Conservation (phyloP, 2,888 invertebrate species). For the Agonopterix heracliana region DNA sequence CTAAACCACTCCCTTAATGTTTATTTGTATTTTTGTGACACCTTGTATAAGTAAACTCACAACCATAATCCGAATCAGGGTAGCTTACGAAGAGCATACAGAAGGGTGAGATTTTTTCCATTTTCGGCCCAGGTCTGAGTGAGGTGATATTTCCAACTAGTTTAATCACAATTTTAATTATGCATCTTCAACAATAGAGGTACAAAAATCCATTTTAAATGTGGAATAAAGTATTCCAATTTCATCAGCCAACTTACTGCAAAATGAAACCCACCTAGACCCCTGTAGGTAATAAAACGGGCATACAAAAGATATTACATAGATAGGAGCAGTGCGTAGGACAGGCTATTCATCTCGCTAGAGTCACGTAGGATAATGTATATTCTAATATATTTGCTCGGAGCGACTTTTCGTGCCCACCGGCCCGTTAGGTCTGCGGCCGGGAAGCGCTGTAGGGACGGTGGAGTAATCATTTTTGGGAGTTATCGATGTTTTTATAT, state of each 20-base stretch:
- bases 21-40: too few species aligned
- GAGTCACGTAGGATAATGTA: constrained; percentile 74
- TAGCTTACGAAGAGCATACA: too few species aligned
- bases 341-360: constrained; percentile 59
- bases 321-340: constrained; percentile 8
- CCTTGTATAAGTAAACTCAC: too few species aligned
- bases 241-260: constrained; percentile 13
- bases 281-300: constrained; percentile 2
- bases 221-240: background rate
- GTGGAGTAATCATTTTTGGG: background rate
- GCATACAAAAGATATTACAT: background rate
- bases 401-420: constrained; percentile 72
- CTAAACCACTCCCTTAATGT: too few species aligned
- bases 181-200: too few species aligned
- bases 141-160: too few species aligned
- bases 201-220: too few species aligned
- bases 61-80: too few species aligned
- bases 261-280: background rate
- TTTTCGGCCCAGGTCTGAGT: too few species aligned
- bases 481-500: background rate
- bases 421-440: constrained; percentile 72
- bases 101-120: too few species aligned
- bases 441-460: constrained; percentile 3
- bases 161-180: too few species aligned
- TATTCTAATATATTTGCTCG: constrained; percentile 76